A percentile compares a stretch with the other conserved stretches of the same genome.
These are phyloP conservation scores for Camponotus pennsylvanicus DNA, from an alignment of 1,140 invertebrate species.

Conservation along the genomic window DNA sequence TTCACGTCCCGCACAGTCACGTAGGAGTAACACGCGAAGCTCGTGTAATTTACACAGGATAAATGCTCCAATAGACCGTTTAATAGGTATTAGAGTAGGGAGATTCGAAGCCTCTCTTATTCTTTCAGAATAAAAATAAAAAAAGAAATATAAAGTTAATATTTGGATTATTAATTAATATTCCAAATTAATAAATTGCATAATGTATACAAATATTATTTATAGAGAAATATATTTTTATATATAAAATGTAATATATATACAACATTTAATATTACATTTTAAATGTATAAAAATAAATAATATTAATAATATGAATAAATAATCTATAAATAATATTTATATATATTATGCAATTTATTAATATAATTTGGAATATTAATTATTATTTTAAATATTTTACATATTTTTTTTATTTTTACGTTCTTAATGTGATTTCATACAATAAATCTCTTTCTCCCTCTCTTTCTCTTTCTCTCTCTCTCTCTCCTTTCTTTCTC, in stretches of 20 bases:
- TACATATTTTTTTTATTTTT: neutral
- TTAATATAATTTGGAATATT: too few species aligned
- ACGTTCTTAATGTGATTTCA: neutral
- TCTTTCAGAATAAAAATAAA: neutral
- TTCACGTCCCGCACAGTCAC: slow-evolving; percentile 35
- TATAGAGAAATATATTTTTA: too few species aligned
- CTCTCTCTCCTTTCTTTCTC: neutral
- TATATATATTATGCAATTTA: neutral
- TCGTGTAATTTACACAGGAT: slow-evolving; percentile 17
- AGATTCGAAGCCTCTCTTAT: neutral
- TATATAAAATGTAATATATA: too few species aligned
- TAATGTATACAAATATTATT: too few species aligned
- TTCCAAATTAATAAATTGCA: too few species aligned
- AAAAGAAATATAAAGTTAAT: too few species aligned
- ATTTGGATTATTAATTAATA: too few species aligned
- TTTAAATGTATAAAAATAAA: too few species aligned
- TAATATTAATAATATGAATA: neutral
- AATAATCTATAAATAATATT: neutral
- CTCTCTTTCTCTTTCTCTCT: too few species aligned
- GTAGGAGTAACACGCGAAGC: slow-evolving; percentile 29
- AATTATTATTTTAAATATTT: neutral
- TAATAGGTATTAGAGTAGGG: slow-evolving; percentile 4
- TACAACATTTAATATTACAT: neutral
- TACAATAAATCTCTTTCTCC: too few species aligned
- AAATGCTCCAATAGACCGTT: slow-evolving; percentile 43